These are phyloP conservation scores for Palythoa grandiflora DNA, from an alignment of 92 coral and sea anemone genomes.

Conservation along the genomic window DNA sequence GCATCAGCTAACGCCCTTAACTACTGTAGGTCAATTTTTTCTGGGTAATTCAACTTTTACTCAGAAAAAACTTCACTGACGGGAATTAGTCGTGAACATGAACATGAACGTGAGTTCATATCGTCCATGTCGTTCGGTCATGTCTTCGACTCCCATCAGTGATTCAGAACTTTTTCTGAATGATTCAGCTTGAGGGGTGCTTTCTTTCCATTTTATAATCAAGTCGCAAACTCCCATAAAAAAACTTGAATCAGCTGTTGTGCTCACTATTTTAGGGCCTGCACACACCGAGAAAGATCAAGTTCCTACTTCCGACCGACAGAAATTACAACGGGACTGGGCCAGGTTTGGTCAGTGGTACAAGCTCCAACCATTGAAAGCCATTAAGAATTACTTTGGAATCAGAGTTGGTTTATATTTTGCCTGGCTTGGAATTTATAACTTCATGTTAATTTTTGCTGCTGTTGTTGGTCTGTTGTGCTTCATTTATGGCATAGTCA, in stretches of 20 bases:
- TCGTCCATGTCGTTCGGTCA: too few relatives aligned
- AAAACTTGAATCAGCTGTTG: background rate
- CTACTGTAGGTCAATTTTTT: too few relatives aligned
- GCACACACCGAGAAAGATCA: slow-evolving; percentile 54
- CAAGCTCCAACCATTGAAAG: slow-evolving; percentile 86
- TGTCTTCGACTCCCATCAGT: too few relatives aligned
- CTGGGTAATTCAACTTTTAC: too few relatives aligned
- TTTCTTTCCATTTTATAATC: too few relatives aligned
- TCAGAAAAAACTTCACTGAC: too few relatives aligned
- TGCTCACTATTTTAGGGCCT: slow-evolving; percentile 50
- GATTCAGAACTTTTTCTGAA: too few relatives aligned
- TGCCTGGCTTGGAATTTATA: slow-evolving; percentile 75
- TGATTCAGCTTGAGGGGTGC: too few relatives aligned
- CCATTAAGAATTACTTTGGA: slow-evolving; percentile 87
- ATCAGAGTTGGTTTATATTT: slow-evolving; percentile 71
- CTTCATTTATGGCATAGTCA: slow-evolving; percentile 51
- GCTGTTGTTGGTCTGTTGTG: slow-evolving; percentile 64
- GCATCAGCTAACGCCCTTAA: too few relatives aligned
- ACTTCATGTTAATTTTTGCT: slow-evolving; percentile 65
- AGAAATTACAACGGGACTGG: slow-evolving; percentile 82
- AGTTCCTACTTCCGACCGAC: slow-evolving; percentile 75
- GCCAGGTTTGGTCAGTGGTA: slow-evolving; percentile 82
- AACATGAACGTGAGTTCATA: too few relatives aligned
- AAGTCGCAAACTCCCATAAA: too few relatives aligned
- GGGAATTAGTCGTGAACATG: too few relatives aligned